These are phyloP conservation scores for Samia ricini DNA, from an alignment of 1,140 invertebrate genomes.

Conservation along the genomic window DNA sequence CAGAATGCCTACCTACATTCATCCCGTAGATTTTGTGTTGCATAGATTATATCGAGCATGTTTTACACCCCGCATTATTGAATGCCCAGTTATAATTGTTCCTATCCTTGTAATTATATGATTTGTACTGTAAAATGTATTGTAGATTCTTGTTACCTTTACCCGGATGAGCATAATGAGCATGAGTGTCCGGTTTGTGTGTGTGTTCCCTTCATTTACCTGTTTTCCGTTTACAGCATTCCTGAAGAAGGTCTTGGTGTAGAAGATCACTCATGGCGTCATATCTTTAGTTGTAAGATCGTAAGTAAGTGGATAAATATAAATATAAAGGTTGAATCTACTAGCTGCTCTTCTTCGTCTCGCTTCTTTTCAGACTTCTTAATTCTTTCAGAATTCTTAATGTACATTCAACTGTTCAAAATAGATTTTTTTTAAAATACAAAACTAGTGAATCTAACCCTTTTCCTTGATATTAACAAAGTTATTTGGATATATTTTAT, in stretches of 20 bases:
- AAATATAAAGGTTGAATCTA: conserved; percentile 23
- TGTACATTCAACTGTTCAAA: not conserved
- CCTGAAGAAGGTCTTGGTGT: conserved; percentile 86
- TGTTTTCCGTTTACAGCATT: conserved; percentile 82
- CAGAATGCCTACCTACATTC: not conserved
- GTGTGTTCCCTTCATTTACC: conserved; percentile 36
- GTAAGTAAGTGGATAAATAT: conserved; percentile 75
- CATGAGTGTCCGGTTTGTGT: conserved; percentile 33
- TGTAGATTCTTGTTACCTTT: not conserved
- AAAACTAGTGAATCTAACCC: no score
- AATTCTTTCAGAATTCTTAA: not conserved
- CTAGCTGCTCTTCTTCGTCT: conserved; percentile 26
- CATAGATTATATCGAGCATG: not conserved
- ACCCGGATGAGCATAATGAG: not conserved
- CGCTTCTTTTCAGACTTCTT: not conserved
- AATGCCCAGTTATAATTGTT: not conserved
- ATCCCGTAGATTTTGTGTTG: not conserved
- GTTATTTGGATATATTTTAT: no score
- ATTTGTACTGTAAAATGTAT: not conserved
- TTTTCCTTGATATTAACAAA: no score
- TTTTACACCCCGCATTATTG: not conserved
- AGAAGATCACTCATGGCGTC: conserved; percentile 73
- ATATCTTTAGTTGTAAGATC: conserved; percentile 78
- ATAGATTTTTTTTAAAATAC: no score
- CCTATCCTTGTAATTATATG: no score